Conservation (phyloP, 53 echinoderm and acorn worm species). For the Arbacia lixula region DNA sequence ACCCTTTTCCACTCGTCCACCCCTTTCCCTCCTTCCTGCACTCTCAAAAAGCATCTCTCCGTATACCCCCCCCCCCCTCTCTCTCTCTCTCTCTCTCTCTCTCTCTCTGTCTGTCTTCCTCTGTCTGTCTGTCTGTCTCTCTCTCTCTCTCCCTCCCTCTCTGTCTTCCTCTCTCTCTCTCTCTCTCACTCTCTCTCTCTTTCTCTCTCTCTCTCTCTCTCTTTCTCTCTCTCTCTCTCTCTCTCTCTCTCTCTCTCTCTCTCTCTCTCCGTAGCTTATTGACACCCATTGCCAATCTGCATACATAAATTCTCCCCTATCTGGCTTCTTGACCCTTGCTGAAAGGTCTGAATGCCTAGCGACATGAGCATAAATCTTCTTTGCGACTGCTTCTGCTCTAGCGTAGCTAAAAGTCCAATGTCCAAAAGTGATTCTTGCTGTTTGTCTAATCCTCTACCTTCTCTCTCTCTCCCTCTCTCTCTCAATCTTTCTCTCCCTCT, state of each 20-base stretch:
- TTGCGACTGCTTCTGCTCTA: too few species aligned
- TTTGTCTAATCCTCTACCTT: neutral
- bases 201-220: constrained; percentile 4
- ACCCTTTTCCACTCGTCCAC: too few species aligned
- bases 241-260: neutral
- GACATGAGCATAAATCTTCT: too few species aligned
- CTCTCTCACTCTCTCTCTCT: constrained; percentile 8
- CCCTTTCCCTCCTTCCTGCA: neutral
- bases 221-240: neutral
- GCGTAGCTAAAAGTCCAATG: too few species aligned
- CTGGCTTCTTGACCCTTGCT: too few species aligned
- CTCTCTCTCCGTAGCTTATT: neutral
- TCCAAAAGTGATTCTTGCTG: too few species aligned
- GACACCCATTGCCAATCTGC: too few species aligned
- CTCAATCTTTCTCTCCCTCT: neutral
- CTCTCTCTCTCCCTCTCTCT: neutral
- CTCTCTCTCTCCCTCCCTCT: constrained; percentile 43
- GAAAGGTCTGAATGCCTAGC: too few species aligned
- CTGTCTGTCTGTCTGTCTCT: neutral
- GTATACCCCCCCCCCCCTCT: neutral
- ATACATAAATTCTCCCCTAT: too few species aligned
- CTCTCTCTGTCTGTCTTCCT: too few species aligned
- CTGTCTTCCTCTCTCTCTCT: neutral
- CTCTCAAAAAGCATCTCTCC: neutral
- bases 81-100: constrained; percentile 1